Base-by-base conservation (phyloP, 2,888 invertebrate species). In the Archips xylosteana region DNA sequence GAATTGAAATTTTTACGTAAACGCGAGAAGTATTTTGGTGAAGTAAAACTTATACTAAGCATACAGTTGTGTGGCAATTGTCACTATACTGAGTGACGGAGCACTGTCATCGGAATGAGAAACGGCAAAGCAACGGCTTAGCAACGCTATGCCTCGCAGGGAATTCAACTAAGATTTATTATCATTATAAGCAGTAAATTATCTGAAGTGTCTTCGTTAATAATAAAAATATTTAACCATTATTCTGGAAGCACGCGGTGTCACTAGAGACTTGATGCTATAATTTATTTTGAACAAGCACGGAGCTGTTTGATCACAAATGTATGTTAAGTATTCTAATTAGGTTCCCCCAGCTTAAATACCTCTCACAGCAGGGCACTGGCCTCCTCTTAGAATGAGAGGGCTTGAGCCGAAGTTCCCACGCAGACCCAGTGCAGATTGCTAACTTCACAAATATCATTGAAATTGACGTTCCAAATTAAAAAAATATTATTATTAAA, bases 261-360 rank as follows among this genome's bases (percentile, higher is more conserved):
- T 12, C 47, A 32, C 47, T 63, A 47, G 63, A 63, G 32, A 63
- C 34, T 34, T 63, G 47, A 47, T 63, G 32, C 47, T 63, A 45
- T 63, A 32, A 63, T 63, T 63, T 63, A 63, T 63, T 63, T 63
- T 1, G 63, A 47, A 63, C 45, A 47, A 47, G 6, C 32, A 34
- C 47, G 9, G 47, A 47, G 13, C 34, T 63, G 47, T 32, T 15
- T 57, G 32, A 34, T 47, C 32, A 13, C 47, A 47, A 45, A 32
- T 45, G 23, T 47, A n/a, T 63, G 32, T 32, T 13, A 13, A 47
- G 32, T 47, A 47, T 63, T 63, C 47, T 47, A 34, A 63, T 63
- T 47, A 47, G 13, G 57, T 57, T 32, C 23, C 23, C 23, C 23
- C 23, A 23, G 23, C 23, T 23, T 23, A 23, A 23, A 23, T 23